These are phyloP conservation scores for Hypomesus transpacificus DNA, from an alignment of 2,113 vertebrate genomes.

Conservation along the genomic window DNA sequence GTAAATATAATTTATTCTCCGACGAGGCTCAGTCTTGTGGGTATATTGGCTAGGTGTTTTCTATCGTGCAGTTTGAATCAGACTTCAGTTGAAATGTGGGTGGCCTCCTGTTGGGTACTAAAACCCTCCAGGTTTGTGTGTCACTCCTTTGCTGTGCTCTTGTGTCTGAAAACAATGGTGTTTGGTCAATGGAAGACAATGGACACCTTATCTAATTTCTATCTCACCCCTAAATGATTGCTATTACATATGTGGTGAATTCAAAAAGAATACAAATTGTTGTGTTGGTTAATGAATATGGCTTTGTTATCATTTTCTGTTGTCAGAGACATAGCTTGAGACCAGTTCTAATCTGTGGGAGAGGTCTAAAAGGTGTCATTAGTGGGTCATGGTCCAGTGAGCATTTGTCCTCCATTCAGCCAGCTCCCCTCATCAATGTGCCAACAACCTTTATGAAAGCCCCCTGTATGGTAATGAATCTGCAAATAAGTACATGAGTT, in stretches of 20 bases:
- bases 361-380: too few relatives aligned
- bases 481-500: neutral
- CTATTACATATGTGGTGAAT: conserved; percentile 5
- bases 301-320: conserved; percentile 30
- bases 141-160: conserved; percentile 18
- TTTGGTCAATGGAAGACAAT: conserved; percentile 8
- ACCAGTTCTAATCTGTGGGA: neutral
- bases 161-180: conserved; percentile 13
- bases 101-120: conserved; percentile 27
- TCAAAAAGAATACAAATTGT: conserved; percentile 14
- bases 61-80: conserved; percentile 30
- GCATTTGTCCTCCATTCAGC: too few relatives aligned
- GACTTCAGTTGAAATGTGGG: conserved; percentile 39
- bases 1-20: conserved; percentile 75
- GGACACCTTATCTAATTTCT: conserved; percentile 2
- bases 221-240: conserved; percentile 5
- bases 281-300: conserved; percentile 33
- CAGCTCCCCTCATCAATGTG: conserved; percentile 15
- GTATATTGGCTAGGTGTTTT: conserved; percentile 37
- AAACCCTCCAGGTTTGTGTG: conserved; percentile 10
- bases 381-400: too few relatives aligned
- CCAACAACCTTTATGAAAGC: conserved; percentile 22
- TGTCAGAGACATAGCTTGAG: conserved; percentile 27
- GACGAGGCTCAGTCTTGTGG: conserved; percentile 58
- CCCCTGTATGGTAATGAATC: conserved; percentile 7